phyloP scores from a whole-genome alignment of 2,797 vertebrate species.

The Benthosema pterotum region DNA sequence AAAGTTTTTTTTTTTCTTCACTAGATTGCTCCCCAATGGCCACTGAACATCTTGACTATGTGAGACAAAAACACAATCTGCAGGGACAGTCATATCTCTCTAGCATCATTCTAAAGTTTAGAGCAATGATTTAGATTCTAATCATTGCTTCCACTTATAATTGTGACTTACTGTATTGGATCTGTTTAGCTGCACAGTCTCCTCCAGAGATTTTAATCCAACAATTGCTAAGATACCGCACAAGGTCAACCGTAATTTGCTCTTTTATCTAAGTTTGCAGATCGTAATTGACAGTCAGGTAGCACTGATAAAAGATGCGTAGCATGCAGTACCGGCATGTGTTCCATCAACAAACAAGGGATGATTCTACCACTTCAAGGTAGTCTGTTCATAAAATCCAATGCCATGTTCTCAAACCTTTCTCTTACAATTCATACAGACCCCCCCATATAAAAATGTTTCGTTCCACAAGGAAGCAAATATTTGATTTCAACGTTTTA shows the following conservation, averaged over 20 bases:
- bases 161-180: neutral
- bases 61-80: slow-evolving; percentile 22
- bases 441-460: too few species aligned
- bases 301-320: neutral
- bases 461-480: too few species aligned
- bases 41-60: neutral
- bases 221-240: neutral
- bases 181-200: neutral
- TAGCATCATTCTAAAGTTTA: slow-evolving; percentile 22
- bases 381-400: too few species aligned
- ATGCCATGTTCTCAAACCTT: too few species aligned
- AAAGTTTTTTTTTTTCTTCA: too few species aligned
- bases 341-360: too few species aligned
- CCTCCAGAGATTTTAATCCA: neutral
- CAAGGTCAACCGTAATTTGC: neutral
- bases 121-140: too few species aligned
- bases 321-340: neutral
- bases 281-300: neutral
- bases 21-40: too few species aligned
- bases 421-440: too few species aligned
- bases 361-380: too few species aligned
- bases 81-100: slow-evolving; percentile 34
- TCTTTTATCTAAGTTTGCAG: neutral
- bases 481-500: too few species aligned
- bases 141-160: slow-evolving; percentile 12